Base-by-base conservation (phyloP, 2,113 vertebrate genomes). In the Erpornis zantholeuca region DNA sequence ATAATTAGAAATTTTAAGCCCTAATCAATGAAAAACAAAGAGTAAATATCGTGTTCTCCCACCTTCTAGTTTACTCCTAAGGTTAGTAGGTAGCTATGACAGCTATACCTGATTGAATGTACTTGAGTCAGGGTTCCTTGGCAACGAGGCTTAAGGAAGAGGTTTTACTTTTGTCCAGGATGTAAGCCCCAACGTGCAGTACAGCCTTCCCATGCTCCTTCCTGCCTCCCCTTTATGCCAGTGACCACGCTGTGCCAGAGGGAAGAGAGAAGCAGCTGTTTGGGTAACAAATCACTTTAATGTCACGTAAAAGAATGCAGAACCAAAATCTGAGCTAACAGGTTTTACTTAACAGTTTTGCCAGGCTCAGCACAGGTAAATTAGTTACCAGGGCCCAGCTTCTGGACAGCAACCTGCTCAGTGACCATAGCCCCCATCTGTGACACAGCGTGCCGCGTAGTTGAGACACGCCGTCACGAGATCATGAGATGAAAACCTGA, bases 401-500 rank as follows among this genome's bases (percentile, higher is more conserved):
- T 31, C 49, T 38, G 70, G 56, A 73, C 1, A 2, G 49, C 33
- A 45, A 42, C 0, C 0, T 45, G 42, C 13, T 42, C 3, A 8
- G 64, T 14, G 53, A 77, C n/a, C 6, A 2, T 1, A 47, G 49
- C 23, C 38, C 15, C 1, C 12, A 9, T 7, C 52, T 36, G 12
- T 38, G 22, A 49, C 1, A 4, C 50, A 13, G 16, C 0, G 0
- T 1, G 3, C 45, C 12, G 12, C 0, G 1, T 15, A 25, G 45
- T 21, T 56, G 29, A 5, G 4, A 76, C 68, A 65, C 40, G 8
- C 15, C 23, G 33, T 18, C 38, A 28, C 0, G 8, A 63, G 73
- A 52, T 20, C 27, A 31, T 15, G 36, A 64, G 24, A 59, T 4
- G 8, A 11, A 81, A 84, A 65, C 25, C 29, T 60, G 45, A 52